Evolutionary conservation across 2,797 vertebrate species (phyloP), one percentile per base, ranked within the genome.

Genomic region (Lateolabrax maculatus): DNA sequence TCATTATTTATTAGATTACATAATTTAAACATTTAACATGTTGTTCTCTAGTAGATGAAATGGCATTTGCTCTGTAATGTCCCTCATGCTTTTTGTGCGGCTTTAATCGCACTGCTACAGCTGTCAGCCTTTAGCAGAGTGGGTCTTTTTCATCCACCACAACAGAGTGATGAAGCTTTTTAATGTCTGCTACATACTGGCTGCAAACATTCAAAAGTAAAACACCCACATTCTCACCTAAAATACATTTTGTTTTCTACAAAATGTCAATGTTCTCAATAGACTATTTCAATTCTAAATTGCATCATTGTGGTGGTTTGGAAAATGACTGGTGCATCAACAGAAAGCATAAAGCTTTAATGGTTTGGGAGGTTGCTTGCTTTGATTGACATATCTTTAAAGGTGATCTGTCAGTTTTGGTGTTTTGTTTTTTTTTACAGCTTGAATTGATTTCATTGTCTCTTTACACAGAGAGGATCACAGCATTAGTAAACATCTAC

Each of bases 21-120:
- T 67, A 13, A 41, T 19, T 60, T 58, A 23, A 75, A 41, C 25
- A 15, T n/a, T 31, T 3, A 11, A 34, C 29, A 34, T 46, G 62
- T 11, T 3, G 46, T 12, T 37, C 31, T 37, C 15, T 60, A n/a
- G 8, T 13, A 31, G 29, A 36, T 36, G 63, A 18, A 34, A 66
- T 37, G 21, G 13, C 21, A 16, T 67, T 67, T 39, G 15, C 65
- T 53, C n/a, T 13, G 23, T 29, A 39, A 53, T 41, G 23, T 27
- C 23, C 1, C 15, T 9, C 29, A 18, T 36, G n/a, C 18, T 44
- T 36, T 44, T 23, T 44, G 34, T 62, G 27, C 39, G 16, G 49
- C 18, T 61, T 39, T 61, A 37, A 66, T 77, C 10, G 16, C 25
- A 31, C 36, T 52, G 37, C 64, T 57, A 21, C 52, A 78, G 34